Percentiles rank a stretch among this genome's conserved stretches.
phyloP scores from a whole-genome alignment of 2,113 vertebrate genomes.

The Antechinus flavipes region DNA sequence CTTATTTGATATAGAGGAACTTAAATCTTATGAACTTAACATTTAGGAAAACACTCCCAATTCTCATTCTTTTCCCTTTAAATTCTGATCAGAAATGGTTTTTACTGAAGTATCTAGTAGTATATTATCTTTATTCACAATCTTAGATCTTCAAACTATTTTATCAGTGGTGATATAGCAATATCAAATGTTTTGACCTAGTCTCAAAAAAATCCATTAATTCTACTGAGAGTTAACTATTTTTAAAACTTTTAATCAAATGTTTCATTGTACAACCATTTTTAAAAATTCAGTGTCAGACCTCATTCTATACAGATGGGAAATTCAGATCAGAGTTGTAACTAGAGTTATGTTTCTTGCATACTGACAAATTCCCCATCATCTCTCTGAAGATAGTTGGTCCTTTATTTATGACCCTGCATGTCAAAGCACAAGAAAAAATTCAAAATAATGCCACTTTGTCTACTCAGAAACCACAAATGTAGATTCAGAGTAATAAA shows the following conservation, averaged over 20 bases:
- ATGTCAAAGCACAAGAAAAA: constrained; percentile 71
- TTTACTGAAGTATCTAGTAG: not conserved
- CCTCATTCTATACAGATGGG: constrained; percentile 18
- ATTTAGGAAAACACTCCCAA: not conserved
- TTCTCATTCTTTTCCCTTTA: constrained; percentile 6
- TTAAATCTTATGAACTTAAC: constrained; percentile 17
- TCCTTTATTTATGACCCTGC: constrained; percentile 72
- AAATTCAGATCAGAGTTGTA: constrained; percentile 44
- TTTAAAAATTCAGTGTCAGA: not conserved
- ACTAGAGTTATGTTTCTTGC: constrained; percentile 31
- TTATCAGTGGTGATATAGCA: not conserved
- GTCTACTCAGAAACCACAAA: constrained; percentile 71
- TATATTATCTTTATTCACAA: not conserved
- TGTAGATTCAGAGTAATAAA: constrained; percentile 69
- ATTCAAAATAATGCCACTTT: constrained; percentile 76
- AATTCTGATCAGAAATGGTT: not conserved
- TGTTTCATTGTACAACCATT: constrained; percentile 1
- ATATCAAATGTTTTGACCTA: not conserved
- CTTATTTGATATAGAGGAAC: not conserved
- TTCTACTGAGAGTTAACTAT: not conserved
- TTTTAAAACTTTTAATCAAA: not conserved
- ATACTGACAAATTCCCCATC: constrained; percentile 35
- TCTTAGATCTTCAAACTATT: not conserved
- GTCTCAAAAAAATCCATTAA: not conserved
- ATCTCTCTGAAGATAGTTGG: constrained; percentile 55